Percentiles rank a stretch among this genome's conserved stretches.
Conservation (phyloP, 2,797 vertebrate genomes). For the Callimico goeldii region DNA sequence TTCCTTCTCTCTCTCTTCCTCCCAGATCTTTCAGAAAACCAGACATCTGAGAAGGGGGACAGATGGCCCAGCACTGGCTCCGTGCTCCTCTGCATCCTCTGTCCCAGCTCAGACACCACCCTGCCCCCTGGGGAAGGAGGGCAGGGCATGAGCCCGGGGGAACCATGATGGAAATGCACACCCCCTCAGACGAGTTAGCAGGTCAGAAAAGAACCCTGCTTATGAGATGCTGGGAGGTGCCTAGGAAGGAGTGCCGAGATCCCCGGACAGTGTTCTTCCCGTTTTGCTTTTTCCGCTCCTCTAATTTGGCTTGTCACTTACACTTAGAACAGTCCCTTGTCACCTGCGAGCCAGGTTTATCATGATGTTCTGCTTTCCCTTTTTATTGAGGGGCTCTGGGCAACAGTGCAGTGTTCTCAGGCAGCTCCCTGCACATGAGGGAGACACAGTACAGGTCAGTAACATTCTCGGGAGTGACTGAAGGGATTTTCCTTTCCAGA, state of each 20-base stretch:
- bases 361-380: not conserved
- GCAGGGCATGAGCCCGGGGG: rapidly evolving
- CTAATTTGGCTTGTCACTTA: not conserved
- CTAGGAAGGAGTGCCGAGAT: not conserved
- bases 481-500: not conserved
- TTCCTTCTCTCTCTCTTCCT: not conserved
- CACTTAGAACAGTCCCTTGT: rapidly evolving
- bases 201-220: not conserved
- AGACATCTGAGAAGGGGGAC: not conserved
- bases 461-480: not conserved
- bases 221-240: not conserved
- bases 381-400: not conserved
- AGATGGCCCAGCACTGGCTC: not conserved
- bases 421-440: rapidly evolving
- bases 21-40: not conserved
- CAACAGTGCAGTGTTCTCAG: rapidly evolving
- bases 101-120: no score
- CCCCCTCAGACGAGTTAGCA: rapidly evolving
- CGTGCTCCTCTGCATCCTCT: not conserved
- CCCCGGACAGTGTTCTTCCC: rapidly evolving
- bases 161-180: rapidly evolving
- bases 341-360: not conserved
- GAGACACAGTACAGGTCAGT: rapidly evolving
- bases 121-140: rapidly evolving
- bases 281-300: not conserved